Base-by-base conservation (phyloP, 2,113 vertebrate species). In the Sciurus niger region DNA sequence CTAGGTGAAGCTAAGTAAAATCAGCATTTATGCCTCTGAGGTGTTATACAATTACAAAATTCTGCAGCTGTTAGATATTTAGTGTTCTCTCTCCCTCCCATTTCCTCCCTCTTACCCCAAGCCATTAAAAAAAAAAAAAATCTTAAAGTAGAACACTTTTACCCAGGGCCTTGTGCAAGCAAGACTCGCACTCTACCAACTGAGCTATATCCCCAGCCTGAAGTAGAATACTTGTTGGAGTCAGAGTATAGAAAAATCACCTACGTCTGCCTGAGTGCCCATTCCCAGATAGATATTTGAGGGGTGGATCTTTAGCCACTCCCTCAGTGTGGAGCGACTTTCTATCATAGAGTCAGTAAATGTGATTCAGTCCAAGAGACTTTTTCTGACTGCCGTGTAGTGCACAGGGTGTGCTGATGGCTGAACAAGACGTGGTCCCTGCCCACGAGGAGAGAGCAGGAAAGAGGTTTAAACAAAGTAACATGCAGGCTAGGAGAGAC, bases 1-100 rank as follows among this genome's bases (percentile, higher is more conserved):
- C 68, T 53, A 72, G 34, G 34, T 93, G 22, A 78, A 96, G 53
- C 18, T 72, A 94, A 90, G 34, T 90, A 94, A 95, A 94, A 95
- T 34, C n/a, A 93, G n/a, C 76, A 84, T 95, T 91, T 89, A 95
- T 28, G 34, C 67, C 85, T 86, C 67, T 55, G 32, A 94, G 84
- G 60, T 85, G 48, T 89, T 63, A 78, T 1, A 30, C 40, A 73
- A 40, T 60, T 79, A n/a, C 46, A 88, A 88, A 67, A 84, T 84
- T 91, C 40, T 94, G 1, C 73, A 90, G 40, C 51, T 91, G 12
- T 82, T 73, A 89, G 73, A 51, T 92, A 73, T 43, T 94, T 79
- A 87, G 40, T 80, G 16, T 89, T 55, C 55, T 96, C 17, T 58
- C 48, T 85, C n/a, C 3, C 9, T 86, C 1, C 0, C 76, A 25